Base-by-base conservation (phyloP, 2,888 invertebrate species). In the Pemphredon lugubris region DNA sequence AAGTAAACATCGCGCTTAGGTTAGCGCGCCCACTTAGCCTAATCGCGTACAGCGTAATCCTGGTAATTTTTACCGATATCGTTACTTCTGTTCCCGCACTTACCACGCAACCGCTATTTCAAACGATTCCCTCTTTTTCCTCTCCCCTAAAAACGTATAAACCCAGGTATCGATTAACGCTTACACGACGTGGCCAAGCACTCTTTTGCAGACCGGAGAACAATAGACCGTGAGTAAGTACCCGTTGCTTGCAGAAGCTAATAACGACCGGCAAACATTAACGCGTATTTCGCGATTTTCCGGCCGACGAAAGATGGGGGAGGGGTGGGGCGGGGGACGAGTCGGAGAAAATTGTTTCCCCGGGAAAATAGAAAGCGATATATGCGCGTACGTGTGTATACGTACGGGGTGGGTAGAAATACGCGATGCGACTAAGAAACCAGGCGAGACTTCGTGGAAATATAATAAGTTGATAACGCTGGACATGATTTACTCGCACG, bases 191-290 rank as follows among this genome's bases (percentile, higher is more conserved):
- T 32, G 51, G 50, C 59, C 47, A 34, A 59, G 44, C 39, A 20
- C 58, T n/a, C 26, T 14, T 30, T 26, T 21, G n/a, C n/a, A n/a
- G n/a, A n/a, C 37, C n/a, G 23, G 54, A 39, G 70, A 70, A 70
- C 70, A 70, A 70, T 70, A 70, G 68, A 51, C 61, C 70, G 61
- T 45, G 70, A 67, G 68, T 47, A 61, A 68, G 61, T 55, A 34
- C 23, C 61, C 54, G 67, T 70, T 69, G 45, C 58, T 55, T 45
- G 61, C 61, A 61, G 61, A 61, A 44, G 54, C 61, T 53, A 61
- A 68, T 61, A 61, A 61, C 68, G 37, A n/a, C 48, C 21, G 6
- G 54, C 60, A 61, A n/a, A 50, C 68, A 20, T 53, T 68, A 44
- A 30, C 30, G 26, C 45, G 45, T 5, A n/a, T 69, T 47, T 45